These are phyloP conservation scores for Dolichopus griseipennis DNA, from an alignment of 2,888 invertebrate species.

Conservation along the genomic window DNA sequence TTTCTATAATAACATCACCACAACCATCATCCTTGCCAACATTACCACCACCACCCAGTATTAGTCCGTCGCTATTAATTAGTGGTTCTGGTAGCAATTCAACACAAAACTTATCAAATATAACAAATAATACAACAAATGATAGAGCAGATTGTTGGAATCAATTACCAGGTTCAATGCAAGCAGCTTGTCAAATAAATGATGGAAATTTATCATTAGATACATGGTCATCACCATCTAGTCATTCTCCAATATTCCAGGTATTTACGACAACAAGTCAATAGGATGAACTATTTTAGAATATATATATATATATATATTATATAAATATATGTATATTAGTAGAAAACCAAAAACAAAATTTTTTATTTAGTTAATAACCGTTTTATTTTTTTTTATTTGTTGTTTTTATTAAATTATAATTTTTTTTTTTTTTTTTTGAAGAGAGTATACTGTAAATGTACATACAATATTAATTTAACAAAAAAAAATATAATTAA, in stretches of 20 bases:
- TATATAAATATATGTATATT: too few relatives aligned
- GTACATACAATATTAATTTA: too few relatives aligned
- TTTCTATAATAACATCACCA: not conserved
- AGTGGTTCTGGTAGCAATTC: not conserved
- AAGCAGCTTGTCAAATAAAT: conserved; percentile 28
- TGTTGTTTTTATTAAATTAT: not conserved
- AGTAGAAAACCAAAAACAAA: not conserved
- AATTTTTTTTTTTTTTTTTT: not conserved
- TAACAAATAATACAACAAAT: conserved; percentile 16
- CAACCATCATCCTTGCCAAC: conserved; percentile 11
- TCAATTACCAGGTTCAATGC: conserved; percentile 28
- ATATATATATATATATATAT: too few relatives aligned
- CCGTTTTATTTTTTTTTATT: not conserved
- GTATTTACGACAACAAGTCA: conserved; percentile 24
- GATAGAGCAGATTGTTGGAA: conserved; percentile 31
- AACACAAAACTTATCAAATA: not conserved
- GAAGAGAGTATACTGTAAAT: too few relatives aligned
- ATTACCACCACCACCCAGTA: conserved; percentile 7
- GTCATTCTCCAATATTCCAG: conserved; percentile 26
- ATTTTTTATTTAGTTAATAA: not conserved
- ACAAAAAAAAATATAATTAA: too few relatives aligned
- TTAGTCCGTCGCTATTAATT: not conserved
- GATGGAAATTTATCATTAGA: conserved; percentile 23
- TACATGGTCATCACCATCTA: conserved; percentile 21
- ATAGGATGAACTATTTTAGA: conserved; percentile 13